These are phyloP conservation scores for Dasypus novemcinctus DNA, from an alignment of 2,113 vertebrate genomes.

Conservation along the genomic window DNA sequence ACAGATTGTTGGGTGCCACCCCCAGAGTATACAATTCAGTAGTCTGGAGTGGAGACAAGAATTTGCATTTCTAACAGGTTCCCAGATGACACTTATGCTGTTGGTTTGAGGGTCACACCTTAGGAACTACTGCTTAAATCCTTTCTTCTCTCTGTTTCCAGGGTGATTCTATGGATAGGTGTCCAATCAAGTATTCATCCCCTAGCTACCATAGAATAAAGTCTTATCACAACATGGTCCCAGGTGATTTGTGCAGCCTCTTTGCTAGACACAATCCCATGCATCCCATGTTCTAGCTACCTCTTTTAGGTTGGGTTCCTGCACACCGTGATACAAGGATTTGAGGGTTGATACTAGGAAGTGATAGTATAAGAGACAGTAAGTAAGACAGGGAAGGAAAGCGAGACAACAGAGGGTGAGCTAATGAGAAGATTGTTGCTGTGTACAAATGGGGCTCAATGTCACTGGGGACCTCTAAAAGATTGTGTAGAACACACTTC, in stretches of 20 bases:
- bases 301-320: background rate
- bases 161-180: background rate
- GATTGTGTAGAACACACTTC: background rate
- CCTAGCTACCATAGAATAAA: background rate
- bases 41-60: background rate
- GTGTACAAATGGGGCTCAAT: background rate
- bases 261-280: background rate
- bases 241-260: background rate
- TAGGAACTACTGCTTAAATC: background rate
- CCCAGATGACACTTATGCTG: background rate
- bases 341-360: background rate
- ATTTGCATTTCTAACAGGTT: constrained; percentile 16
- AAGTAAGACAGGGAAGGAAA: constrained; percentile 4
- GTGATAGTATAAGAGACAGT: background rate
- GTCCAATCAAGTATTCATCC: background rate
- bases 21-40: background rate
- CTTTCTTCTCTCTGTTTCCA: constrained; percentile 22
- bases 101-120: background rate
- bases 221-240: background rate
- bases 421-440: background rate
- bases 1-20: background rate
- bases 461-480: background rate
- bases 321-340: background rate
- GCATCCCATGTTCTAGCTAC: background rate
- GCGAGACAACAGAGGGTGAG: background rate